phyloP scores from a whole-genome alignment of 2,888 invertebrate genomes.

The Papilio gigon region DNA sequence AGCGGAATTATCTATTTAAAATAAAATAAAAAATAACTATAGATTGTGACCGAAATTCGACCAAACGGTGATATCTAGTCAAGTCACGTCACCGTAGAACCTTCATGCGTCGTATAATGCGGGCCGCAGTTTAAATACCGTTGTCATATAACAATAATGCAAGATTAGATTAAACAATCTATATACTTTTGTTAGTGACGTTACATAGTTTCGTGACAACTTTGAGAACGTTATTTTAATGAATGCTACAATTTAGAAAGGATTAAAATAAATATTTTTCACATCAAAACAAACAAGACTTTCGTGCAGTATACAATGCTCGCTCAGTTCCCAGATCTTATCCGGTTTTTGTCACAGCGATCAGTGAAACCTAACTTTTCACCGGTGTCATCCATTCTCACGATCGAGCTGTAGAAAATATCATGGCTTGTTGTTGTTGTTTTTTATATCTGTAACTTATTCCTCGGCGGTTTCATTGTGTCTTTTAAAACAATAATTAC shows the following conservation, averaged over 20 bases:
- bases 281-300: slow-evolving; percentile 52
- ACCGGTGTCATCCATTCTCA: slow-evolving; percentile 56
- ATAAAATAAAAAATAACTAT: no score
- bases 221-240: slow-evolving; percentile 24
- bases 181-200: slow-evolving; percentile 5
- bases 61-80: no score
- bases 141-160: slow-evolving; percentile 6
- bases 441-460: slow-evolving; percentile 39
- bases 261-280: slow-evolving; percentile 41
- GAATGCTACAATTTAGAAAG: slow-evolving; percentile 35
- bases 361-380: slow-evolving; percentile 72
- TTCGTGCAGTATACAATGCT: slow-evolving; percentile 59
- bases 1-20: background rate
- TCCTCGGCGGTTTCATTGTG: no score
- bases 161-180: slow-evolving; percentile 12
- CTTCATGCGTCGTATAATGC: no score
- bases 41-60: no score
- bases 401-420: slow-evolving; percentile 67
- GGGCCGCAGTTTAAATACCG: slow-evolving; percentile 4
- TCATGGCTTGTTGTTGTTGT: slow-evolving; percentile 53
- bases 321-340: slow-evolving; percentile 59
- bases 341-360: slow-evolving; percentile 58
- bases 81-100: background rate
- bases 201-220: slow-evolving; percentile 7
- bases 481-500: no score